A percentile compares a stretch with the other conserved stretches of the same genome.
These are phyloP conservation scores for Rotaria magnacalcarata DNA, from an alignment of 2,888 invertebrate genomes.

Conservation along the genomic window DNA sequence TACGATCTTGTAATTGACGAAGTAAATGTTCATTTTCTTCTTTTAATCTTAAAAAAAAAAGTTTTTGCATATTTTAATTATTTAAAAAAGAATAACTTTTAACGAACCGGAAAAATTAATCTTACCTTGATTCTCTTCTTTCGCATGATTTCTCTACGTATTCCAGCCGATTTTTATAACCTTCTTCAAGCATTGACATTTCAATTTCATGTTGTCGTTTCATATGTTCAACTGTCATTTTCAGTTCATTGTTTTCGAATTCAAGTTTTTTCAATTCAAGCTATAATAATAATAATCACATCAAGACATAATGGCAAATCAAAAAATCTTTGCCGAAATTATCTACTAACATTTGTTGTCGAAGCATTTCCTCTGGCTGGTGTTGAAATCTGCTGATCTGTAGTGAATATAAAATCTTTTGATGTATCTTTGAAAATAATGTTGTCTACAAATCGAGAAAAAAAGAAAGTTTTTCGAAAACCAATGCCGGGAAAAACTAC, in stretches of 20 bases:
- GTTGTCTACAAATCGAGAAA: too few relatives aligned
- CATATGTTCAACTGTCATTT: neutral
- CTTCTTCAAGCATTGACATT: neutral
- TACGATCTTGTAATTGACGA: conserved; percentile 16
- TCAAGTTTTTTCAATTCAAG: conserved; percentile 1
- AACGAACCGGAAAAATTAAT: too few relatives aligned
- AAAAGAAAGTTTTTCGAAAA: too few relatives aligned
- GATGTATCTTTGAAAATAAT: neutral
- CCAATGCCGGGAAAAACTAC: too few relatives aligned
- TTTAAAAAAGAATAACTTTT: too few relatives aligned
- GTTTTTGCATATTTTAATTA: neutral
- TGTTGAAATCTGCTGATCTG: neutral
- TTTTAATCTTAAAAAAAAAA: neutral
- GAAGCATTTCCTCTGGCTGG: neutral
- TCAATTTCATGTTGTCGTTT: conserved; percentile 29
- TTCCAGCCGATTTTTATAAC: neutral
- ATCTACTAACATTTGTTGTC: neutral
- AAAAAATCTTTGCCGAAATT: neutral
- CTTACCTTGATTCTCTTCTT: conserved; percentile 2
- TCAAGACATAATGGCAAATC: neutral
- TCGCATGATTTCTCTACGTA: conserved; percentile 2
- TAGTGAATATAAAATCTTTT: neutral
- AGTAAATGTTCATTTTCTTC: conserved; percentile 32
- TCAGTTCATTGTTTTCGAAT: conserved; percentile 14
- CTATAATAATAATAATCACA: neutral